Evolutionary conservation across 2,888 invertebrate species (phyloP).

Genomic region (Bruchidius siliquastri): DNA sequence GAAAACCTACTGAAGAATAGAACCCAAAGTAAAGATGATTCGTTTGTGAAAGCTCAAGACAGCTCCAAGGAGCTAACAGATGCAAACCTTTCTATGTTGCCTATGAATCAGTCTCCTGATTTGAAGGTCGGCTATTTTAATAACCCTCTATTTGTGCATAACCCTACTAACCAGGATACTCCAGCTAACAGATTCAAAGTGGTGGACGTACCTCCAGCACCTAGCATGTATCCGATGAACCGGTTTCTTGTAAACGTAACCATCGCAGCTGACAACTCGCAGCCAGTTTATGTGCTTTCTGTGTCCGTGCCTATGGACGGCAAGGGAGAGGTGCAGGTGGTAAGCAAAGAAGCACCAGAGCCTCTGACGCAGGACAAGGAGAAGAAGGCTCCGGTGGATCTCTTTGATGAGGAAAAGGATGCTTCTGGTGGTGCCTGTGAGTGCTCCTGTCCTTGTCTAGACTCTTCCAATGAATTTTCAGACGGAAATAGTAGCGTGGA

Average conservation of each 20-base stretch:
- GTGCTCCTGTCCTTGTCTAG: slow-evolving; percentile 69
- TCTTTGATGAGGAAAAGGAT: slow-evolving; percentile 19
- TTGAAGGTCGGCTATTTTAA: slow-evolving; percentile 29
- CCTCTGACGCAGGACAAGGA: slow-evolving; percentile 6
- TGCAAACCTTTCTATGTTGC: slow-evolving; percentile 32
- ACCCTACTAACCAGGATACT: slow-evolving; percentile 30
- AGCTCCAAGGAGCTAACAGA: slow-evolving; percentile 40
- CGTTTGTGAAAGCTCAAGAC: slow-evolving; percentile 10
- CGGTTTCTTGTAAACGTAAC: slow-evolving; percentile 78
- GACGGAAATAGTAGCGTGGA: not conserved
- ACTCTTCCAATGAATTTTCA: slow-evolving; percentile 38
- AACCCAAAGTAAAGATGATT: not conserved
- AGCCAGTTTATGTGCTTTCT: slow-evolving; percentile 73
- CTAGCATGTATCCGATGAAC: slow-evolving; percentile 41
- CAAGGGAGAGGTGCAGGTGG: slow-evolving; percentile 54
- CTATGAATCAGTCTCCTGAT: slow-evolving; percentile 17
- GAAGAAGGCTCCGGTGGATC: slow-evolving; percentile 7
- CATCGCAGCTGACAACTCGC: slow-evolving; percentile 67
- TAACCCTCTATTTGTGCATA: slow-evolving; percentile 26
- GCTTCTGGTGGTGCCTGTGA: slow-evolving; percentile 65
- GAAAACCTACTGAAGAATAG: too few species aligned
- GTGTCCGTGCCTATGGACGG: slow-evolving; percentile 70
- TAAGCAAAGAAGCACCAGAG: slow-evolving; percentile 32
- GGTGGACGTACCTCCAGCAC: slow-evolving; percentile 38
- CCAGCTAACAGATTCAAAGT: slow-evolving; percentile 34